Conservation (phyloP, 2,888 invertebrate genomes). For the Lacanobia oleracea region DNA sequence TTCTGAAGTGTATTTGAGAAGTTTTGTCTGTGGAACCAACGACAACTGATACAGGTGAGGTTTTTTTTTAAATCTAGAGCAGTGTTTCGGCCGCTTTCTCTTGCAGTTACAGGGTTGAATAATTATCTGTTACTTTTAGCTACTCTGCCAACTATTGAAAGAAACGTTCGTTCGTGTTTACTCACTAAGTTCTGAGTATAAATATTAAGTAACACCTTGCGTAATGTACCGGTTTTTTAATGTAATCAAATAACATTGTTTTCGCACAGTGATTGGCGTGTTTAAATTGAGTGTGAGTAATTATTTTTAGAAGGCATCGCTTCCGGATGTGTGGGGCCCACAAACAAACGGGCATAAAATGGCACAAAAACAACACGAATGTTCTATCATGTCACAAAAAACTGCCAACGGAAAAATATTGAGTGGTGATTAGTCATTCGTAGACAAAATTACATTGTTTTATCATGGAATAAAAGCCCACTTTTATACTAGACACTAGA, state of each 20-base stretch:
- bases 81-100: slow-evolving; percentile 66
- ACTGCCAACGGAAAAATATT: slow-evolving; percentile 23
- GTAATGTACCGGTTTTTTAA: slow-evolving; percentile 55
- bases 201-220: slow-evolving; percentile 41
- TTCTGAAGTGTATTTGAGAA: slow-evolving; percentile 66
- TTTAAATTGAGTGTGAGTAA: slow-evolving; percentile 32
- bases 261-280: slow-evolving; percentile 39
- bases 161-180: slow-evolving; percentile 41
- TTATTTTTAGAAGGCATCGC: slow-evolving; percentile 36
- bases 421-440: slow-evolving; percentile 25
- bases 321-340: slow-evolving; percentile 54
- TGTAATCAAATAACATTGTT: slow-evolving; percentile 45
- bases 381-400: slow-evolving; percentile 48
- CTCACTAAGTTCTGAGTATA: slow-evolving; percentile 28
- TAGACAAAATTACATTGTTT: slow-evolving; percentile 18
- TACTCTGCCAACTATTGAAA: slow-evolving; percentile 17
- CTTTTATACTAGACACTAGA: neutral
- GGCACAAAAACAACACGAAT: slow-evolving; percentile 39
- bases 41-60: slow-evolving; percentile 77
- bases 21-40: slow-evolving; percentile 78
- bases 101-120: slow-evolving; percentile 70
- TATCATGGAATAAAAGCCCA: neutral
- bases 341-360: slow-evolving; percentile 3
- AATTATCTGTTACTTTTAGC: slow-evolving; percentile 63
- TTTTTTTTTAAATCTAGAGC: slow-evolving; percentile 68